Percentiles rank a stretch among this genome's conserved stretches.
Evolutionary conservation across 2,888 invertebrate species (phyloP).

Genomic region (Pharmacophagus antenor): DNA sequence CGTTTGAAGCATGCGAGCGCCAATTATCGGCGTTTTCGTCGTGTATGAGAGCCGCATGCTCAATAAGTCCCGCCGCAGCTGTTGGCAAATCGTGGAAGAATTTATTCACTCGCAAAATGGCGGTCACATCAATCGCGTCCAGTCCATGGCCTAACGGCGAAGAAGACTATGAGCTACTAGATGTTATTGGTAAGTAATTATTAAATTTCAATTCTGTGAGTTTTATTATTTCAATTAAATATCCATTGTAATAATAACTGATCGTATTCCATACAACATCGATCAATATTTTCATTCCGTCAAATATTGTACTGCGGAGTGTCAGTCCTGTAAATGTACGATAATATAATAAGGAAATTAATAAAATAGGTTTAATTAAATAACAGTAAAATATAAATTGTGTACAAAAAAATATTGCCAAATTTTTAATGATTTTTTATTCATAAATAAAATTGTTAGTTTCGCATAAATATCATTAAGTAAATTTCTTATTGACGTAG

Average conservation of each 20-base stretch:
- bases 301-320: slow-evolving; percentile 12
- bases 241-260: background rate
- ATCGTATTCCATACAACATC: background rate
- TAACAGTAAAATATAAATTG: too few relatives aligned
- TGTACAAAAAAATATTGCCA: background rate
- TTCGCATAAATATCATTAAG: background rate
- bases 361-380: background rate
- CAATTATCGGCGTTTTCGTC: slow-evolving; percentile 55
- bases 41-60: slow-evolving; percentile 66
- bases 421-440: background rate
- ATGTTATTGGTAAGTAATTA: slow-evolving; percentile 91
- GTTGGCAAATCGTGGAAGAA: slow-evolving; percentile 51
- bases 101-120: slow-evolving; percentile 71
- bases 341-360: background rate
- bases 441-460: background rate
- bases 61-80: slow-evolving; percentile 52
- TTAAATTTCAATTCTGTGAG: background rate
- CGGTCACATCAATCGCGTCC: slow-evolving; percentile 57
- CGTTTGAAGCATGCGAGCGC: slow-evolving; percentile 54
- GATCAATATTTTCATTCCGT: slow-evolving; percentile 8
- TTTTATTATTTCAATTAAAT: background rate
- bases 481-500: background rate
- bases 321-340: background rate
- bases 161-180: slow-evolving; percentile 95
- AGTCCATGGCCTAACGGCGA: slow-evolving; percentile 93